These are phyloP conservation scores for Diaprepes abbreviatus DNA, from an alignment of 2,888 invertebrate genomes.

Conservation along the genomic window DNA sequence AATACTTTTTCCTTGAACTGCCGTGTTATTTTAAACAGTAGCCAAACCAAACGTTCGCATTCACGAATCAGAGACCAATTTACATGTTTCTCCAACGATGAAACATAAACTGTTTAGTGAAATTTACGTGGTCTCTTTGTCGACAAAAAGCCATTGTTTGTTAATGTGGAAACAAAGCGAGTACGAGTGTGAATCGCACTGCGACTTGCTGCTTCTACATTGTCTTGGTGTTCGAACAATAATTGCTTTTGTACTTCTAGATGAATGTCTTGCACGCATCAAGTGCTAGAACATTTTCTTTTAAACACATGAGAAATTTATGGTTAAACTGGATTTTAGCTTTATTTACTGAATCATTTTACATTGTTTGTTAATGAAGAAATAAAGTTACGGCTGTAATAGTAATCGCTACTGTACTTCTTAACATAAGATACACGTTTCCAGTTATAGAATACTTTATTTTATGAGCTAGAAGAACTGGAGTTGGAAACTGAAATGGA, in stretches of 20 bases:
- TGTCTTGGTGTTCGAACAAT: slow-evolving; percentile 36
- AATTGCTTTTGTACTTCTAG: slow-evolving; percentile 33
- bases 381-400: slow-evolving; percentile 37
- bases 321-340: too few species aligned
- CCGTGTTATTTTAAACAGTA: slow-evolving; percentile 8
- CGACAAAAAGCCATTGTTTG: slow-evolving; percentile 41
- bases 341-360: too few species aligned
- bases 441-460: too few species aligned
- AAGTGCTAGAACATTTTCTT: not conserved
- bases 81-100: slow-evolving; percentile 25
- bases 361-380: slow-evolving; percentile 40
- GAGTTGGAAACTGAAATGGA: too few species aligned
- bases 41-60: not conserved
- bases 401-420: too few species aligned
- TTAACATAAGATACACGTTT: too few species aligned
- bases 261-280: slow-evolving; percentile 4
- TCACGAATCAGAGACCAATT: slow-evolving; percentile 16
- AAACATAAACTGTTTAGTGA: slow-evolving; percentile 31
- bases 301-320: too few species aligned
- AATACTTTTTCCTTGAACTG: too few species aligned
- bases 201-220: slow-evolving; percentile 27
- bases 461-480: too few species aligned
- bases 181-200: not conserved
- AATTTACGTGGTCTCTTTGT: slow-evolving; percentile 31
- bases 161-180: slow-evolving; percentile 26